Evolutionary conservation across 1,140 invertebrate species (phyloP).

Genomic region (Pogonus chalceus): DNA sequence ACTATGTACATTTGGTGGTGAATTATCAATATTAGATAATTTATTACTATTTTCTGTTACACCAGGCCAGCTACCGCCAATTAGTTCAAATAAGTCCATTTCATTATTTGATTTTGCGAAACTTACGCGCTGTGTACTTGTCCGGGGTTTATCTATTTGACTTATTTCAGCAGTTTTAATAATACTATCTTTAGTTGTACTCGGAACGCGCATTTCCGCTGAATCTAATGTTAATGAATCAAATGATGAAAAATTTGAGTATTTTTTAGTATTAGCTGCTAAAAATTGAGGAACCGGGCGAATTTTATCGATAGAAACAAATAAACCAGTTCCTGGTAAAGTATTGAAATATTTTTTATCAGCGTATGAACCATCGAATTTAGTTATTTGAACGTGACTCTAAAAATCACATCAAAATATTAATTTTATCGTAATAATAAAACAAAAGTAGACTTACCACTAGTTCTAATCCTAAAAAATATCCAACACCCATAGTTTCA

Average conservation of each 20-base stretch:
- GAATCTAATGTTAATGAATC: background rate
- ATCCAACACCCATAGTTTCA: conserved; percentile 38
- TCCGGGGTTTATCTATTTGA: background rate
- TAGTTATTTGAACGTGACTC: conserved; percentile 29
- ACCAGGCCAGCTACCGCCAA: conserved; percentile 31
- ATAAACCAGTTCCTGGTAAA: conserved; percentile 27
- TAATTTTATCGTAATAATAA: conserved; percentile 10
- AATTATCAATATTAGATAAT: no score
- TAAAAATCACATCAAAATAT: conserved; percentile 20
- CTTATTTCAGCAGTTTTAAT: no score
- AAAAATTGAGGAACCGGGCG: conserved; percentile 10
- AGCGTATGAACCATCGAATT: conserved; percentile 26
- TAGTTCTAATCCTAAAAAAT: conserved; percentile 46
- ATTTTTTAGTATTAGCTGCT: background rate
- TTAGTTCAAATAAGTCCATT: conserved; percentile 34
- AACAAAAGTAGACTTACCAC: conserved; percentile 35
- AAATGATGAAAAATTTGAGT: background rate
- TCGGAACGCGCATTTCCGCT: background rate
- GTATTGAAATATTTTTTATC: conserved; percentile 31
- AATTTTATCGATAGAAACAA: conserved; percentile 31
- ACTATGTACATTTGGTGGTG: background rate
- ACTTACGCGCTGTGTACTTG: conserved; percentile 24
- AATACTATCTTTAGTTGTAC: background rate
- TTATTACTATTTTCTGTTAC: conserved; percentile 25
- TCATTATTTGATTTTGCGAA: conserved; percentile 32